Conservation (phyloP, 2,888 invertebrate genomes). For the Parelbella ahira region DNA sequence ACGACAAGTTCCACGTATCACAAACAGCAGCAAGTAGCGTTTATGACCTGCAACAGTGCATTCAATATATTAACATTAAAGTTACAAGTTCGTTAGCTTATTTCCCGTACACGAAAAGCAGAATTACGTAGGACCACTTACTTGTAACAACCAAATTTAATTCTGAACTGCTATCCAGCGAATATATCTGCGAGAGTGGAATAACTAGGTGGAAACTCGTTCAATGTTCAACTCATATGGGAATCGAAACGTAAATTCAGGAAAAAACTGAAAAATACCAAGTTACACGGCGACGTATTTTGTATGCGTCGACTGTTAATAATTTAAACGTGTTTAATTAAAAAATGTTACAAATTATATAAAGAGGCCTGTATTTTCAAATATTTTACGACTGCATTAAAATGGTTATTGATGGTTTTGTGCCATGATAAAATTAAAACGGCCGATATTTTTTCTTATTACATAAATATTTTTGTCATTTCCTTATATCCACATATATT, state of each 20-base stretch:
- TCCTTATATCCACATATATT: too few species aligned
- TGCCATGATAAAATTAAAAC: too few species aligned
- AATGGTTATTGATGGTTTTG: too few species aligned
- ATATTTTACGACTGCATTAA: too few species aligned
- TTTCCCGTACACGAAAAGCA: constrained; percentile 26
- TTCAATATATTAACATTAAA: too few species aligned
- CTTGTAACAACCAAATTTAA: constrained; percentile 32
- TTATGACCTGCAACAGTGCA: too few species aligned
- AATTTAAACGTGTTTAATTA: constrained; percentile 21
- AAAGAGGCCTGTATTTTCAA: too few species aligned
- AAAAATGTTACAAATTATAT: constrained; percentile 9
- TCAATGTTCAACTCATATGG: constrained; percentile 47
- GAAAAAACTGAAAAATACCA: constrained; percentile 50
- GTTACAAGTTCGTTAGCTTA: neutral
- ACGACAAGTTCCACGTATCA: too few species aligned
- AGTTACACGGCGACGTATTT: constrained; percentile 35
- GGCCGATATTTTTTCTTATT: too few species aligned
- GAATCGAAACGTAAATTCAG: constrained; percentile 50
- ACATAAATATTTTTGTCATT: too few species aligned
- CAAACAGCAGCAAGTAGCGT: too few species aligned
- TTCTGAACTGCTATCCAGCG: constrained; percentile 35
- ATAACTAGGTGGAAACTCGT: constrained; percentile 52
- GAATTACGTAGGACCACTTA: constrained; percentile 28
- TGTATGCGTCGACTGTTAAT: constrained; percentile 32
- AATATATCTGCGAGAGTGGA: constrained; percentile 42